Evolutionary conservation across 2,888 invertebrate genomes (phyloP).

Genomic region (Pemphredon lugubris): DNA sequence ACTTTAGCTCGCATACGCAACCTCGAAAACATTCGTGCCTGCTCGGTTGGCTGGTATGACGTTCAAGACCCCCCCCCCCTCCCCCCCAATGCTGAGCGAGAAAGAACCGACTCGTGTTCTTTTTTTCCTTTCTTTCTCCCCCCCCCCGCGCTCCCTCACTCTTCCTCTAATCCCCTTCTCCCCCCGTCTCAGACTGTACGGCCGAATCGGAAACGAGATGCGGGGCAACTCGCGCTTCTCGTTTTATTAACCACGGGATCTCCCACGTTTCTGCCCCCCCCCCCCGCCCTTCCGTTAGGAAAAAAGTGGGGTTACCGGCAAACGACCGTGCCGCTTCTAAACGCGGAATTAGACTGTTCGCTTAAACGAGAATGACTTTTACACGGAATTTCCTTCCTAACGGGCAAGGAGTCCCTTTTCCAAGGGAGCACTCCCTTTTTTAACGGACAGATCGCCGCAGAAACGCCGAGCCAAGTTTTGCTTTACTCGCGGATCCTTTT

Average conservation of each 20-base stretch:
- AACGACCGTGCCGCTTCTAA: background rate
- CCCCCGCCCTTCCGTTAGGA: no score
- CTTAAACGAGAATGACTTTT: conserved; percentile 2
- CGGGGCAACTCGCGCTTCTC: background rate
- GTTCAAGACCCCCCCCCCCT: background rate
- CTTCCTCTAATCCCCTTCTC: no score
- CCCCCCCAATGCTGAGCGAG: background rate
- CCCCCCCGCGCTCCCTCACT: conserved; percentile 1
- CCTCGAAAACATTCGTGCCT: conserved; percentile 10
- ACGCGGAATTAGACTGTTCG: conserved; percentile 11
- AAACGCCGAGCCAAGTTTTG: no score
- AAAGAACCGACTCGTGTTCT: background rate
- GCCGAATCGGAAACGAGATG: conserved; percentile 12
- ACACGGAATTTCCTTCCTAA: background rate
- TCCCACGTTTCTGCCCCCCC: background rate
- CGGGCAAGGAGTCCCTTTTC: background rate
- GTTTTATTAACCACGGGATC: conserved; percentile 13
- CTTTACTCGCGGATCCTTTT: no score
- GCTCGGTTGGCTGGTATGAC: background rate
- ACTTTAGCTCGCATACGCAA: background rate
- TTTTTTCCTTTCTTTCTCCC: background rate
- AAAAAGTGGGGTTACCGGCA: background rate
- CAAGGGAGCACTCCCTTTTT: no score
- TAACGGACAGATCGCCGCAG: no score
- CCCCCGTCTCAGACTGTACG: no score